These are phyloP conservation scores for Hydriomena furcata DNA, from an alignment of 2,888 invertebrate species.

Conservation along the genomic window DNA sequence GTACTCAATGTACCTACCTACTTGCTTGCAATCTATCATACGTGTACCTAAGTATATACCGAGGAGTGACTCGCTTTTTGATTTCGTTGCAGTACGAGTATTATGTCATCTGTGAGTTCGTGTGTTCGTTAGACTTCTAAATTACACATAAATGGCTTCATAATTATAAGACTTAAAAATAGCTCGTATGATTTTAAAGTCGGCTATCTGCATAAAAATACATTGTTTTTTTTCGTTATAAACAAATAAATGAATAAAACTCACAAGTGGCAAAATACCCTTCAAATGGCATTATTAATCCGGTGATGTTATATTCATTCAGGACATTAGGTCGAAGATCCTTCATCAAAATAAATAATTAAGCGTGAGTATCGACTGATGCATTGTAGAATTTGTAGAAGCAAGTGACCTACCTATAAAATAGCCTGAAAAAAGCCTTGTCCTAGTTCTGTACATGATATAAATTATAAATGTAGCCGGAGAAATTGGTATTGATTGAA, in stretches of 20 bases:
- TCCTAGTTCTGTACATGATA: slow-evolving; percentile 46
- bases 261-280: not conserved
- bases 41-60: too few relatives aligned
- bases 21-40: too few relatives aligned
- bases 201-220: not conserved
- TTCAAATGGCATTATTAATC: not conserved
- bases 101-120: too few relatives aligned
- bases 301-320: not conserved
- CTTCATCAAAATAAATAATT: slow-evolving; percentile 1
- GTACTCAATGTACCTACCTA: too few relatives aligned
- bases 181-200: too few relatives aligned
- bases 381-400: slow-evolving; percentile 8
- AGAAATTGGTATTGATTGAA: not conserved
- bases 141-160: too few relatives aligned
- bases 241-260: not conserved
- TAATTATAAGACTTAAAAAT: too few relatives aligned
- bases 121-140: too few relatives aligned
- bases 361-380: slow-evolving; percentile 1
- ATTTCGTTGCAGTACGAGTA: too few relatives aligned
- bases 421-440: slow-evolving; percentile 41
- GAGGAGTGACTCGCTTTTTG: too few relatives aligned
- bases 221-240: not conserved
- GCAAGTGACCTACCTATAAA: not conserved
- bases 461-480: not conserved
- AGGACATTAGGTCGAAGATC: not conserved